phyloP scores from a whole-genome alignment of 1,140 invertebrate species.

The Cepaea nemoralis region DNA sequence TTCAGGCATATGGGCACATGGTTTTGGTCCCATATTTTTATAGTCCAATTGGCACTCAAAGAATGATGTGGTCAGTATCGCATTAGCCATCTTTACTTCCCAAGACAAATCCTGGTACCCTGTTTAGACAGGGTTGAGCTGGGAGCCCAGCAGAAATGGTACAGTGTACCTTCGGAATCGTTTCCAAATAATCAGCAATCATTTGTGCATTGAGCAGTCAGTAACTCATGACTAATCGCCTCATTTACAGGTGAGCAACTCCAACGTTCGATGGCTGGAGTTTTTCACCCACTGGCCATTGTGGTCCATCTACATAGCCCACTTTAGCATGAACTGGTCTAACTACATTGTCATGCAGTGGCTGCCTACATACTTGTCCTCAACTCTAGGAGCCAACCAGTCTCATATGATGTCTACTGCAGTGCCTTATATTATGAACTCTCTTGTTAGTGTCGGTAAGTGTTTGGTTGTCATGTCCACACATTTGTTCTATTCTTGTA shows the following conservation, averaged over 20 bases:
- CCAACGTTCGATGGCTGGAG: slow-evolving; percentile 77
- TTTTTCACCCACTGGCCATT: slow-evolving; percentile 82
- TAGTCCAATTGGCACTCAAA: too few species aligned
- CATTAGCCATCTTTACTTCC: too few species aligned
- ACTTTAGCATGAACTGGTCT: slow-evolving; percentile 88
- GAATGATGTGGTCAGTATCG: too few species aligned
- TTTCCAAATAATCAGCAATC: too few species aligned
- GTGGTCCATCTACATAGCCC: slow-evolving; percentile 84
- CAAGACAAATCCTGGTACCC: too few species aligned
- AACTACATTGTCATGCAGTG: slow-evolving; percentile 89
- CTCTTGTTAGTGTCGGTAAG: slow-evolving; percentile 81
- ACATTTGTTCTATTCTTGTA: neutral
- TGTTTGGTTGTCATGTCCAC: slow-evolving; percentile 17
- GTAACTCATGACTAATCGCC: too few species aligned
- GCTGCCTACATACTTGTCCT: slow-evolving; percentile 83
- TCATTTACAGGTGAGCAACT: slow-evolving; percentile 74
- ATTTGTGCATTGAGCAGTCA: too few species aligned
- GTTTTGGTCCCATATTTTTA: too few species aligned
- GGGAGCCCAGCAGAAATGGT: too few species aligned
- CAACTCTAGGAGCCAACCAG: slow-evolving; percentile 80
- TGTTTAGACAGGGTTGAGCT: too few species aligned
- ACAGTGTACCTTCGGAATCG: too few species aligned
- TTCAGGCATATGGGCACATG: too few species aligned
- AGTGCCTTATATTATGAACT: slow-evolving; percentile 84
- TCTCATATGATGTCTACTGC: slow-evolving; percentile 84